Conservation (phyloP, 2,113 vertebrate genomes). For the Hepsetus odoe region DNA sequence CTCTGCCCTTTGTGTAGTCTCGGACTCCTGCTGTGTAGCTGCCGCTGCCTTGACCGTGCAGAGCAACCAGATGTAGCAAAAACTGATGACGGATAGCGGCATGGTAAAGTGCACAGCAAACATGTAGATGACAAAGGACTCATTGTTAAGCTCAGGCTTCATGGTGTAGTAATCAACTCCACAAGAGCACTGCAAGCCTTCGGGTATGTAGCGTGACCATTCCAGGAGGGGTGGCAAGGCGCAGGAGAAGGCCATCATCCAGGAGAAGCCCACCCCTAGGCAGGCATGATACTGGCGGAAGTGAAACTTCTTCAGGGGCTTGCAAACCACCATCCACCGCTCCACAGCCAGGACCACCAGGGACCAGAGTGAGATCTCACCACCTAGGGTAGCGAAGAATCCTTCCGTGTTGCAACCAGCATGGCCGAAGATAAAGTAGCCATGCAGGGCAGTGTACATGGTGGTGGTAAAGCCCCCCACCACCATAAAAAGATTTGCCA, state of each 20-base stretch:
- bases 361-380: conserved; percentile 83
- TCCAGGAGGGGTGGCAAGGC: conserved; percentile 76
- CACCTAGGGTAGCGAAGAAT: conserved; percentile 82
- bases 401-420: conserved; percentile 81
- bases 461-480: conserved; percentile 82
- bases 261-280: conserved; percentile 77
- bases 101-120: conserved; percentile 82
- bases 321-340: conserved; percentile 83
- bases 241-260: conserved; percentile 84
- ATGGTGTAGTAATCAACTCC: conserved; percentile 85
- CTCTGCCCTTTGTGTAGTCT: conserved; percentile 84
- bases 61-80: conserved; percentile 83
- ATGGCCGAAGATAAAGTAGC: conserved; percentile 83
- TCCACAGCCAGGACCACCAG: conserved; percentile 84
- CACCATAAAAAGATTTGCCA: conserved; percentile 83
- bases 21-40: conserved; percentile 82
- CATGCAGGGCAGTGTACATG: conserved; percentile 80
- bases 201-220: conserved; percentile 88
- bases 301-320: conserved; percentile 83
- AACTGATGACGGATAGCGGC: conserved; percentile 76
- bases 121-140: conserved; percentile 87
- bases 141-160: conserved; percentile 81
- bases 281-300: conserved; percentile 77
- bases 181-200: conserved; percentile 86
- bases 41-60: conserved; percentile 84